Evolutionary conservation across 1,140 invertebrate genomes (phyloP), one percentile per base, ranked within the genome.

Genomic region (Uloborus diversus): DNA sequence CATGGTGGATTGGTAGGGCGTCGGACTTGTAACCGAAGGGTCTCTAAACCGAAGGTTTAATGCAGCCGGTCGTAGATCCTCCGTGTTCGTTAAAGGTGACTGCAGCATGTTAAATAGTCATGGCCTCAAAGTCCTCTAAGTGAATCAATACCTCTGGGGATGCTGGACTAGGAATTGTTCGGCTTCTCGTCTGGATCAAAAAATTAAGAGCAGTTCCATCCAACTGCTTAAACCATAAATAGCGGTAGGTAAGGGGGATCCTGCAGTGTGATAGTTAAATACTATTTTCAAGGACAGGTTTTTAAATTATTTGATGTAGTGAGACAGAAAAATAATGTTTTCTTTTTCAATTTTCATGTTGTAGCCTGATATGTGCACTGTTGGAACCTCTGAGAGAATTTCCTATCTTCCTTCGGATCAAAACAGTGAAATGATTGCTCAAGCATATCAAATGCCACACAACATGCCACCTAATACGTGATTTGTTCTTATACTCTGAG

Each of bases 381-480:
- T 42, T 20, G 33, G 33, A 14, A 71, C 53, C 14, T 59, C 51
- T 9, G 49, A 17, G 11, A 11, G 17, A 13, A 59, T 71, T 23
- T 49, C 69, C 25, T 35, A 42, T 4, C 51, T 71, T n/a, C 42
- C 69, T 59, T n/a, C 33, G n/a, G 69, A 71, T 59, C 69, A 71
- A 71, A 71, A 53, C 20, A 71, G 25, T 61, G 69, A 71, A 61
- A 35, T 49, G 3, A 56, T 71, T 71, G 69, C 69, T 71, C 69
- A 71, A 71, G 32, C 53, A 20, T 71, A 59, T 30, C 53, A 51
- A 35, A 37, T 61, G 69, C 57, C 33, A 42, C 69, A 71, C 33
- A 25, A 51, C n/a, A 71, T 71, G 69, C 69, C 32, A 11, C 35
- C 69, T n/a, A 71, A 71, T 28, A 42, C 69, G 9, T 61, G 68